phyloP scores from a whole-genome alignment of 2,113 vertebrate genomes.

The Anarhynchus alexandrinus region DNA sequence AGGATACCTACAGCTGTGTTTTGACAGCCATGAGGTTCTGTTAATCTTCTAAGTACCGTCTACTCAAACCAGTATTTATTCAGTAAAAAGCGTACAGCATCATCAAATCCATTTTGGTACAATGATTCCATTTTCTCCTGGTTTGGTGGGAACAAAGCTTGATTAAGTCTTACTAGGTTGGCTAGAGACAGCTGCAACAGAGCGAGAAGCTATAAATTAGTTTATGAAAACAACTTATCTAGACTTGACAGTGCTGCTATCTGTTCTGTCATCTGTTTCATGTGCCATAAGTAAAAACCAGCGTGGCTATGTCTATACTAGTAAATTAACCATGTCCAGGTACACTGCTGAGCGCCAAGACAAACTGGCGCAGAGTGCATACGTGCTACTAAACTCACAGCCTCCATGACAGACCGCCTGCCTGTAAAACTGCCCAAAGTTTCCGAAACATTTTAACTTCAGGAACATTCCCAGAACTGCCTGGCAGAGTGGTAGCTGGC shows the following conservation, averaged over 20 bases:
- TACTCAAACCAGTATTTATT: conserved; percentile 79
- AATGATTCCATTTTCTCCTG: conserved; percentile 68
- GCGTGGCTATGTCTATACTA: not conserved
- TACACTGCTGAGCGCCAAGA: not conserved
- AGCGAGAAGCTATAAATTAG: not conserved
- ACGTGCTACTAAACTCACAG: not conserved
- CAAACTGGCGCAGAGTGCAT: not conserved
- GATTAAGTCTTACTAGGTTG: conserved; percentile 81
- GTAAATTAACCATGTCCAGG: not conserved
- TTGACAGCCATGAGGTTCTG: not conserved
- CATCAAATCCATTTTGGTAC: conserved; percentile 78
- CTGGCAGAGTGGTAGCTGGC: not conserved
- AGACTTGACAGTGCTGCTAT: not conserved
- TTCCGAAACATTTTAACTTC: not conserved
- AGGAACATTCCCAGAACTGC: not conserved
- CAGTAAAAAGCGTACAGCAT: conserved; percentile 79
- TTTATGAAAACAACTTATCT: not conserved
- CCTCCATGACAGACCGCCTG: not conserved
- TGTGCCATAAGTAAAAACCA: not conserved
- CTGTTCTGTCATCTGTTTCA: not conserved
- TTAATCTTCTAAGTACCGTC: not conserved
- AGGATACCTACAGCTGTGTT: not conserved
- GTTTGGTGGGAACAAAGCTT: conserved; percentile 84
- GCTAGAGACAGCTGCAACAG: conserved; percentile 79
- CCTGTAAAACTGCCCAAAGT: not conserved